Evolutionary conservation across 1,140 invertebrate genomes (phyloP).

Genomic region (Steinernema khuongi): DNA sequence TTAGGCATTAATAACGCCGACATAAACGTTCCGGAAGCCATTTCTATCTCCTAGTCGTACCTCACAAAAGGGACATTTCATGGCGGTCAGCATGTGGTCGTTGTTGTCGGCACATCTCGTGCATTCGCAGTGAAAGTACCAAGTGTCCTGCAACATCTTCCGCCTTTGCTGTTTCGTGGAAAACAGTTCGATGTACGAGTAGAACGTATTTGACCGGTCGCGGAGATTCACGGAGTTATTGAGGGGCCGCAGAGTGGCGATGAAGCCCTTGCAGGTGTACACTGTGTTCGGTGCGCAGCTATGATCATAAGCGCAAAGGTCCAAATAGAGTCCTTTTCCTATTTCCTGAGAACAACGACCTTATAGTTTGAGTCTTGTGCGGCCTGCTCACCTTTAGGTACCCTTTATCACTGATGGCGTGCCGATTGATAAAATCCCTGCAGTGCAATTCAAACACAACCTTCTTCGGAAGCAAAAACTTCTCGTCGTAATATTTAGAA

Average conservation of each 20-base stretch:
- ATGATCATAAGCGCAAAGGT: slow-evolving; percentile 57
- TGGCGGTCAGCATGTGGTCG: slow-evolving; percentile 51
- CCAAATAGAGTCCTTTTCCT: slow-evolving; percentile 57
- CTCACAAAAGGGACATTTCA: slow-evolving; percentile 45
- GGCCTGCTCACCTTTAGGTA: slow-evolving; percentile 45
- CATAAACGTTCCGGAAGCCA: too few relatives aligned
- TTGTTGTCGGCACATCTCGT: slow-evolving; percentile 43
- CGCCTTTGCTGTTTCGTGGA: slow-evolving; percentile 43
- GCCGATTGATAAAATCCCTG: slow-evolving; percentile 57
- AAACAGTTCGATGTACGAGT: slow-evolving; percentile 54
- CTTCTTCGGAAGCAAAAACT: slow-evolving; percentile 45
- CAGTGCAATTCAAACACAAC: slow-evolving; percentile 55
- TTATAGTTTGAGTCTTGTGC: not conserved
- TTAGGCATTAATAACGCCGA: too few relatives aligned
- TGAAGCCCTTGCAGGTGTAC: slow-evolving; percentile 46
- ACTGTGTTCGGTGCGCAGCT: slow-evolving; percentile 52
- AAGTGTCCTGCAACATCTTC: slow-evolving; percentile 55
- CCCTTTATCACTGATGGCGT: slow-evolving; percentile 52
- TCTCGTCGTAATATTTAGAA: slow-evolving; percentile 46
- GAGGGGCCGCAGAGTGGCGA: slow-evolving; percentile 45
- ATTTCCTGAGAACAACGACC: slow-evolving; percentile 48
- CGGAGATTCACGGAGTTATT: slow-evolving; percentile 40
- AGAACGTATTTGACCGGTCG: slow-evolving; percentile 45
- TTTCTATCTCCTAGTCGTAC: not conserved
- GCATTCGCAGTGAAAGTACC: slow-evolving; percentile 57